These are phyloP conservation scores for Pocota personata DNA, from an alignment of 2,888 invertebrate species.

Conservation along the genomic window DNA sequence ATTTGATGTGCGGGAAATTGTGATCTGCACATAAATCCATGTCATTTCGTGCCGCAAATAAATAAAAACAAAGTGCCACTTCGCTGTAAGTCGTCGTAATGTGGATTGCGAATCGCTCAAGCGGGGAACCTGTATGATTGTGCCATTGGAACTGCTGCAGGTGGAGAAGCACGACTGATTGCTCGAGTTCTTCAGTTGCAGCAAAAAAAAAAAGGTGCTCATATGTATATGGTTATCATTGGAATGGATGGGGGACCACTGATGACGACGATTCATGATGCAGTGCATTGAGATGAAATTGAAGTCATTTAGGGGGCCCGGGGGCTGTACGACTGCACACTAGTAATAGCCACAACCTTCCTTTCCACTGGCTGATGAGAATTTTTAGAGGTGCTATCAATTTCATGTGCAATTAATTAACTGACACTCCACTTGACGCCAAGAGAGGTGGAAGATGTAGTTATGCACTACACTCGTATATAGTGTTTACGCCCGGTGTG, in stretches of 20 bases:
- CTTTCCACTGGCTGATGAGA: slow-evolving; percentile 30
- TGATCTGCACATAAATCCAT: slow-evolving; percentile 74
- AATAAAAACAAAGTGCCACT: slow-evolving; percentile 71
- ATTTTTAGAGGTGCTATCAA: slow-evolving; percentile 71
- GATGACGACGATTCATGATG: slow-evolving; percentile 58
- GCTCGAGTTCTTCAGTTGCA: slow-evolving; percentile 34
- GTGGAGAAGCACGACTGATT: slow-evolving; percentile 62
- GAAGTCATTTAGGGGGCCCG: slow-evolving; percentile 68
- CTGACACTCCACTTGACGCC: slow-evolving; percentile 72
- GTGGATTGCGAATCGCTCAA: slow-evolving; percentile 22
- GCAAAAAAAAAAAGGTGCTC: neutral
- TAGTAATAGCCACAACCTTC: slow-evolving; percentile 29
- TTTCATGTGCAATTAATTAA: slow-evolving; percentile 74
- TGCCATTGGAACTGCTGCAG: slow-evolving; percentile 31
- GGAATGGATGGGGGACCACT: slow-evolving; percentile 25
- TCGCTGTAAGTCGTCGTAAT: slow-evolving; percentile 39
- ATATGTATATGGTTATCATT: slow-evolving; percentile 49
- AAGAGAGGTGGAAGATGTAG: slow-evolving; percentile 28
- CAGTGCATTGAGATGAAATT: slow-evolving; percentile 67
- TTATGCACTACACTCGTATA: slow-evolving; percentile 59
- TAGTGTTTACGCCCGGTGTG: slow-evolving; percentile 73
- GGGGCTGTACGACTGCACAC: slow-evolving; percentile 24
- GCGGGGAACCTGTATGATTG: slow-evolving; percentile 11
- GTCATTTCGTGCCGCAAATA: slow-evolving; percentile 68
- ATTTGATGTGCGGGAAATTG: slow-evolving; percentile 72